Conservation (phyloP, 2,113 vertebrate genomes). For the Tyrannus savana region DNA sequence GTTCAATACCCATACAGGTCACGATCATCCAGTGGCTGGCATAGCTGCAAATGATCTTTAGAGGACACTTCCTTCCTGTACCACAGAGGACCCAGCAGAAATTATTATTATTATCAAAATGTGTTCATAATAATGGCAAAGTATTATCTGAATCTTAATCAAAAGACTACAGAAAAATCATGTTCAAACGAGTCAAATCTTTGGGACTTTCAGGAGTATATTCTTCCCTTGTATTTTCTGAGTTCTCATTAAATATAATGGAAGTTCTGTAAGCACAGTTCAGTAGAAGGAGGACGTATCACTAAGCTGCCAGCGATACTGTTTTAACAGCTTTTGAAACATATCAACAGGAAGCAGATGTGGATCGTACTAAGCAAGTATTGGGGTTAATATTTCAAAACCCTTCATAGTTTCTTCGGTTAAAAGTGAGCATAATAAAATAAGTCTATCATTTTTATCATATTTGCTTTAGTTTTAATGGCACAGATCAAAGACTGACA, state of each 20-base stretch:
- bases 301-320: not conserved
- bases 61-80: not conserved
- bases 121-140: not conserved
- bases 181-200: not conserved
- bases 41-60: not conserved
- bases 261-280: not conserved
- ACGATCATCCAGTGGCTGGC: not conserved
- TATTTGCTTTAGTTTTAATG: constrained; percentile 65
- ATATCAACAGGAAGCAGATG: constrained; percentile 68
- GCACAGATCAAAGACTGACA: constrained; percentile 64
- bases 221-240: not conserved
- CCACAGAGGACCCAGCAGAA: not conserved
- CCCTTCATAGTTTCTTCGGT: constrained; percentile 58
- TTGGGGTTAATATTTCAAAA: constrained; percentile 64
- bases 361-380: constrained; percentile 26
- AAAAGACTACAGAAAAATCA: not conserved
- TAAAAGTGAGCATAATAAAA: constrained; percentile 60
- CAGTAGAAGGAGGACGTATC: not conserved
- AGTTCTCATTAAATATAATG: not conserved
- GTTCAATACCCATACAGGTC: not conserved
- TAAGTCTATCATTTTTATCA: constrained; percentile 62
- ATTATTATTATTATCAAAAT: not conserved
- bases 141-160: not conserved
- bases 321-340: constrained; percentile 55
- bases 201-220: not conserved